Conservation (phyloP, 2,888 invertebrate genomes). For the Synanthedon formicaeformis region DNA sequence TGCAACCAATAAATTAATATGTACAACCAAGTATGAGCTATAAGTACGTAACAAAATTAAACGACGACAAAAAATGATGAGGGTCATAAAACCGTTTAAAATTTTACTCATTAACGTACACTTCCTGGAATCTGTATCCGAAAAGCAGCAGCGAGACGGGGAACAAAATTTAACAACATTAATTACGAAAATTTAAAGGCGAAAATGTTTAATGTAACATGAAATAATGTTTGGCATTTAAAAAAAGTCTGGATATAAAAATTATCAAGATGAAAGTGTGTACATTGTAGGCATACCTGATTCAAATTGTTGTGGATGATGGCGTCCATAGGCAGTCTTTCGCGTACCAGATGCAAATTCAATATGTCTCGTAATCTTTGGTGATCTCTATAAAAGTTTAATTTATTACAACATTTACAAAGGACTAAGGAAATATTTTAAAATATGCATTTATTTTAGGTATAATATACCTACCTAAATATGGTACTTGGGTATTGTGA, state of each 20-base stretch:
- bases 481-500: no score
- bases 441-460: constrained; percentile 1
- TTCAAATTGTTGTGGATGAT: constrained; percentile 79
- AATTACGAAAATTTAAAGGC: background rate
- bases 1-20: background rate
- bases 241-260: no score
- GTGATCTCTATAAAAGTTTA: constrained; percentile 65
- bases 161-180: constrained; percentile 26
- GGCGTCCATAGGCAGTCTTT: constrained; percentile 79
- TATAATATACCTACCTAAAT: no score
- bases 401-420: constrained; percentile 1
- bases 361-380: constrained; percentile 81
- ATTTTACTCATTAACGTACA: constrained; percentile 35
- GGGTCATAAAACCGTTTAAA: background rate
- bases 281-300: constrained; percentile 59
- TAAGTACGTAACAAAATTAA: background rate
- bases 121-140: constrained; percentile 56
- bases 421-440: constrained; percentile 1
- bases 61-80: background rate
- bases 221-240: no score
- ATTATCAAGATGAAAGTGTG: background rate
- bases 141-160: constrained; percentile 38
- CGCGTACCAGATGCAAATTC: constrained; percentile 84
- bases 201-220: no score
- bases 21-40: background rate